Evolutionary conservation across 2,888 invertebrate species (phyloP).

Genomic region (Drosophila multiciliata): DNA sequence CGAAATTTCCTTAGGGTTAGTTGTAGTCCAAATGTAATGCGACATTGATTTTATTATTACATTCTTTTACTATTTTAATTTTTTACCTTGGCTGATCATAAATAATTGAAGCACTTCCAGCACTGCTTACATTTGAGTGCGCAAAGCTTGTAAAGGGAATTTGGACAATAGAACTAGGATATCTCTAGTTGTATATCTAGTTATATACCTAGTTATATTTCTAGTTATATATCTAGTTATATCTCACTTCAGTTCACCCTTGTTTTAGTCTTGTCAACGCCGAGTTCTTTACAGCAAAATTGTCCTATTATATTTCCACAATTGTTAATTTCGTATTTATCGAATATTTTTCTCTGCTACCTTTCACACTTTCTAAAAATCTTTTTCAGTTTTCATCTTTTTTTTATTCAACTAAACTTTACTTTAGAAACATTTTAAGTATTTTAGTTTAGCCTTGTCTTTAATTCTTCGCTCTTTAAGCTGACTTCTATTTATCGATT

Average conservation of each 20-base stretch:
- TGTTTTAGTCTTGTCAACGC: background rate
- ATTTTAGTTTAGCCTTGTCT: background rate
- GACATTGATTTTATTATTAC: background rate
- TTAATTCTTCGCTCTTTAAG: background rate
- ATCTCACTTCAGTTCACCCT: background rate
- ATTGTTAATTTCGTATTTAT: background rate
- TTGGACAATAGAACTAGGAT: background rate
- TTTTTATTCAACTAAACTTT: background rate
- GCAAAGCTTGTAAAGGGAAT: background rate
- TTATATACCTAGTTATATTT: too few species aligned
- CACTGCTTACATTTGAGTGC: background rate
- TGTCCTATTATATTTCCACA: background rate
- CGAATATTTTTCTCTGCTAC: background rate
- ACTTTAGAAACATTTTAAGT: background rate
- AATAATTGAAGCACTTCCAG: too few species aligned
- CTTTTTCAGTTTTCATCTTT: too few species aligned
- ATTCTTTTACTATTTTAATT: background rate
- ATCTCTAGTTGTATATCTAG: too few species aligned
- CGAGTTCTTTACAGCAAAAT: background rate
- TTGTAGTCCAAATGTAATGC: background rate
- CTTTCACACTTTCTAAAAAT: background rate
- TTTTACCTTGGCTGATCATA: too few species aligned
- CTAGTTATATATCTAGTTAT: too few species aligned
- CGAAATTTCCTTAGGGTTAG: background rate
- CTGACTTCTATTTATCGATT: background rate